Base-by-base conservation (phyloP, 92 coral and sea anemone genomes). In the Porites rus region DNA sequence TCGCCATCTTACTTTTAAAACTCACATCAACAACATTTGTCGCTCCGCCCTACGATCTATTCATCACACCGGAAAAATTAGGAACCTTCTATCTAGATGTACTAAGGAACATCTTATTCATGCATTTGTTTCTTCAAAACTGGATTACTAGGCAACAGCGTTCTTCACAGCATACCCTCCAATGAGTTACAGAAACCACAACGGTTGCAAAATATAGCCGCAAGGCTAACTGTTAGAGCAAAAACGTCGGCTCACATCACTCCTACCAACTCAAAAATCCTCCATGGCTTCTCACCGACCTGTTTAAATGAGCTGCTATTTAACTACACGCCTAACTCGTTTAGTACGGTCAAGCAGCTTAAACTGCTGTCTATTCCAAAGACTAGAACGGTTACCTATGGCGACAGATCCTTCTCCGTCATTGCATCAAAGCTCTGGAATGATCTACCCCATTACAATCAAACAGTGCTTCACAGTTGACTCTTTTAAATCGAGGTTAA, bases 291-390 rank as follows among this genome's bases (percentile, higher is more conserved):
- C 6, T 3, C 46, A 3, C 46, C 46, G 6, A 4, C 46, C 46
- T 38, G 0, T 38, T 38, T 38, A 38, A 38, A 38, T 38, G 46
- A 38, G 46, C 46, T 38, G 46, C 46, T 38, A 38, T 38, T 38
- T 38, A 18, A 71, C n/a, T 71, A 71, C 54, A 71, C 75, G 75
- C 54, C 58, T 71, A 24, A 71, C 2, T 24, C 75, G 54, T 71
- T 71, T 16, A 71, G 58, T 38, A 43, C 22, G 75, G 19, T 71
- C 75, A 71, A 43, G 54, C 0, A 38, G 46, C 46, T 38, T 38
- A 38, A 38, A 38, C 46, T 38, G 46, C 46, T 38, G 46, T 71
- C 75, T 71, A 71, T 71, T 43, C 75, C 75, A 16, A 71, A 38
- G 54, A 71, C 75, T 71, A 46, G 25, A 71, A 71, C 69, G 25